These are phyloP conservation scores for Pristis pectinata DNA, from an alignment of 2,797 vertebrate genomes.

Conservation along the genomic window DNA sequence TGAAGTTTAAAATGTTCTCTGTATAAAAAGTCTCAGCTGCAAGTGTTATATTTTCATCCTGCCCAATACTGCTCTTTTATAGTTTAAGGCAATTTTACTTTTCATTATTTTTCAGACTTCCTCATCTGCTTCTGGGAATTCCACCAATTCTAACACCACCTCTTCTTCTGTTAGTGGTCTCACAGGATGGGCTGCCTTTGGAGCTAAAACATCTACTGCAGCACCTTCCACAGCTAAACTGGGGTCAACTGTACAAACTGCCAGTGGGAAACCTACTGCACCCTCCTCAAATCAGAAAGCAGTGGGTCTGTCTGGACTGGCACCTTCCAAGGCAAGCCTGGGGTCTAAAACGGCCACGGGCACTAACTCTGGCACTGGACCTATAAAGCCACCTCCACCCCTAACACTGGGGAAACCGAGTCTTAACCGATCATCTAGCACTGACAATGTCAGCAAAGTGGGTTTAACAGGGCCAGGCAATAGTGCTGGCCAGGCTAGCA, in stretches of 20 bases:
- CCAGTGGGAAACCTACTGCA: conserved; percentile 65
- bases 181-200: conserved; percentile 91
- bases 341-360: conserved; percentile 66
- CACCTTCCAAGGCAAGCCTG: conserved; percentile 71
- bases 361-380: conserved; percentile 56
- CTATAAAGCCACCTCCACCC: conserved; percentile 77
- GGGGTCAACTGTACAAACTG: conserved; percentile 63
- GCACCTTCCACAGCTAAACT: conserved; percentile 72
- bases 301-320: conserved; percentile 72
- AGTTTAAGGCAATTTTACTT: conserved; percentile 31
- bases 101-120: conserved; percentile 60
- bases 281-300: conserved; percentile 75
- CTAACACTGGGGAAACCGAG: conserved; percentile 84
- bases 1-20: background rate
- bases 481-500: conserved; percentile 44
- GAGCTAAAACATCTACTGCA: conserved; percentile 77
- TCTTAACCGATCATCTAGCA: conserved; percentile 78
- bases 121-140: conserved; percentile 67
- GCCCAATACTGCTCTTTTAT: conserved; percentile 24
- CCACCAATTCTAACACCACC: conserved; percentile 64
- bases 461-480: conserved; percentile 62
- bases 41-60: conserved; percentile 34
- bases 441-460: conserved; percentile 77
- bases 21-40: background rate
- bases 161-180: conserved; percentile 77